Evolutionary conservation across 2,113 vertebrate genomes (phyloP).

Genomic region (Muntiacus muntjak): DNA sequence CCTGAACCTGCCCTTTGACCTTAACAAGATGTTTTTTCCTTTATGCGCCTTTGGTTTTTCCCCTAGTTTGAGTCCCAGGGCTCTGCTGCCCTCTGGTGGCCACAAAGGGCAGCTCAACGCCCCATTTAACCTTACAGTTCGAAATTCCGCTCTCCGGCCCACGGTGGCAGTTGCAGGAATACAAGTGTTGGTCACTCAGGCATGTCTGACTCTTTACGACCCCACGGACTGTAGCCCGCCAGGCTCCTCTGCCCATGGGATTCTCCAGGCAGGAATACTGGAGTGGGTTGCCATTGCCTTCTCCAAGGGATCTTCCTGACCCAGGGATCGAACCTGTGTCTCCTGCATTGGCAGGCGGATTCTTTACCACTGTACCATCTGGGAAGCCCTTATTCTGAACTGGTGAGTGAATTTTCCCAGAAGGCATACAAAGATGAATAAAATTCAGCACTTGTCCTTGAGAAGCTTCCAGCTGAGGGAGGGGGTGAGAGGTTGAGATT

Average conservation of each 20-base stretch:
- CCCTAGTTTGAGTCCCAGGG: background rate
- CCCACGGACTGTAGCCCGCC: background rate
- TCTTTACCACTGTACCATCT: background rate
- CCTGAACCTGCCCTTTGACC: background rate
- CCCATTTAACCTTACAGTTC: rapidly evolving
- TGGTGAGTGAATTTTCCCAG: background rate
- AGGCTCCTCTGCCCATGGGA: background rate
- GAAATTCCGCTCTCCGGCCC: background rate
- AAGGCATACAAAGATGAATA: background rate
- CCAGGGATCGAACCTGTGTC: background rate
- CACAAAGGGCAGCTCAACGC: background rate
- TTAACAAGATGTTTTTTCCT: background rate
- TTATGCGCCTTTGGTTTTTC: background rate
- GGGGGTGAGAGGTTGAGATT: background rate
- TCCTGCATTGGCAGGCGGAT: background rate
- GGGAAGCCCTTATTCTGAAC: background rate
- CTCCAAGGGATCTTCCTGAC: background rate
- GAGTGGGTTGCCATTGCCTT: background rate
- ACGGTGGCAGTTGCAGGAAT: background rate
- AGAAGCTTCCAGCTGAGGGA: background rate
- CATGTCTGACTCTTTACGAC: background rate
- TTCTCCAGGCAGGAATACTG: background rate
- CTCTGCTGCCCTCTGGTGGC: background rate
- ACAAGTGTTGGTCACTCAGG: background rate
- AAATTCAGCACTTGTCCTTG: background rate